Conservation (phyloP, 2,797 vertebrate genomes). For the Lophotriccus pileatus region DNA sequence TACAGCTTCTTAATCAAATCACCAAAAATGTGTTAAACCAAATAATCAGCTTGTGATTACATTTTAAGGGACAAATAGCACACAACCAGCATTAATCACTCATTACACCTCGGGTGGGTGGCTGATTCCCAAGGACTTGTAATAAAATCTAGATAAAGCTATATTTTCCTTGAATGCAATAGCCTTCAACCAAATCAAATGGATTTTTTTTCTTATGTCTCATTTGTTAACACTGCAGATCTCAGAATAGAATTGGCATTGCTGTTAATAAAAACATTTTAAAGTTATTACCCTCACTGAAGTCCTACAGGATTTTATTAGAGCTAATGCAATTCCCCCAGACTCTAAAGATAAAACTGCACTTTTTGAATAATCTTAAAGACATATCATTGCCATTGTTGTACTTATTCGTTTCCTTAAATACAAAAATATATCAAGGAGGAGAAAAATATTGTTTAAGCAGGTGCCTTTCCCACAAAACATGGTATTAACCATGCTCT, state of each 20-base stretch:
- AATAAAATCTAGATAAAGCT: background rate
- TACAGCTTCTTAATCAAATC: slow-evolving; percentile 43
- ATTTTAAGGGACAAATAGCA: slow-evolving; percentile 41
- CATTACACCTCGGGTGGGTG: background rate
- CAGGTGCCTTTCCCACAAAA: background rate
- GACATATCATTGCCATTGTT: background rate
- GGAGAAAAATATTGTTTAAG: background rate
- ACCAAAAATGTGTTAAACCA: slow-evolving; percentile 30
- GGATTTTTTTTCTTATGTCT: background rate
- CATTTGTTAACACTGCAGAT: slow-evolving; percentile 12
- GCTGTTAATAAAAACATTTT: slow-evolving; percentile 15
- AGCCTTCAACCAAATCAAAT: background rate
- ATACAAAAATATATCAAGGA: background rate
- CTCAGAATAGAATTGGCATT: background rate
- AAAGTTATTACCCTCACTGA: background rate
- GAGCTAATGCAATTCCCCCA: background rate
- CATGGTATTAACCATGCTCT: background rate
- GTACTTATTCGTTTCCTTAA: slow-evolving; percentile 6
- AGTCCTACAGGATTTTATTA: slow-evolving; percentile 26
- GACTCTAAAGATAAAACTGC: background rate
- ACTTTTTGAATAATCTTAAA: slow-evolving; percentile 28
- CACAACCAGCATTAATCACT: slow-evolving; percentile 43
- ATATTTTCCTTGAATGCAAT: background rate
- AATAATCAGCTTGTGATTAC: slow-evolving; percentile 42
- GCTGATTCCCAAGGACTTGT: slow-evolving; percentile 21